Evolutionary conservation across 2,113 vertebrate species (phyloP), one percentile per base, ranked within the genome.

Genomic region (Chamaetylas fuelleborni): DNA sequence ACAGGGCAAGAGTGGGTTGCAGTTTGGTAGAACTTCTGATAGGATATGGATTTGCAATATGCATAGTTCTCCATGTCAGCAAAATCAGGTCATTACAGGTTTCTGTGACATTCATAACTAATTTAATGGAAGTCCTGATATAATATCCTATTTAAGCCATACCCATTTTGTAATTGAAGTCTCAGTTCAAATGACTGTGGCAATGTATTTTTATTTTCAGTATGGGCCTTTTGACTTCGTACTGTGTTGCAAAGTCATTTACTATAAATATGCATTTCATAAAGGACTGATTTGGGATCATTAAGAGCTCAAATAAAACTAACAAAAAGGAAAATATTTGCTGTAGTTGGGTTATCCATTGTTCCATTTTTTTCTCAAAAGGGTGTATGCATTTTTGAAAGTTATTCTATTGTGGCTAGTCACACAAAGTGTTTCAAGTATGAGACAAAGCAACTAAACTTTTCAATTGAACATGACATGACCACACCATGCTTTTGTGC

Each of bases 51-150:
- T 96, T 97, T 96, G 91, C 90, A 84, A 64, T 92, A 93, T 19
- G n/a, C 14, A 47, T 22, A 38, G 43, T 82, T 95, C 38, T 92
- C 58, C 38, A 18, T 38, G 60, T 95, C 93, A 95, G 92, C 85
- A 92, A 90, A 97, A 84, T 1, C 53, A 94, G 58, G 53, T 67
- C 85, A 94, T 96, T 83, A 60, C 25, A 47, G 47, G 56, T 81
- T 95, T 88, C 86, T 85, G 58, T 95, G 95, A 91, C 81, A 78
- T 92, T 95, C 51, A 80, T 86, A 95, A 93, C 62, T 78, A 95
- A 94, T 90, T 92, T 94, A 89, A 79, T 51, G 34, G 54, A 72
- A 84, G 66, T 85, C 43, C 56, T 92, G n/a, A 67, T 93, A 92
- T 60, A 92, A 92, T 84, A 57, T 16, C 15, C 48, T 65, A 57